Evolutionary conservation across 2,888 invertebrate genomes (phyloP), one percentile per base, ranked within the genome.

Genomic region (Orthosia cruda): DNA sequence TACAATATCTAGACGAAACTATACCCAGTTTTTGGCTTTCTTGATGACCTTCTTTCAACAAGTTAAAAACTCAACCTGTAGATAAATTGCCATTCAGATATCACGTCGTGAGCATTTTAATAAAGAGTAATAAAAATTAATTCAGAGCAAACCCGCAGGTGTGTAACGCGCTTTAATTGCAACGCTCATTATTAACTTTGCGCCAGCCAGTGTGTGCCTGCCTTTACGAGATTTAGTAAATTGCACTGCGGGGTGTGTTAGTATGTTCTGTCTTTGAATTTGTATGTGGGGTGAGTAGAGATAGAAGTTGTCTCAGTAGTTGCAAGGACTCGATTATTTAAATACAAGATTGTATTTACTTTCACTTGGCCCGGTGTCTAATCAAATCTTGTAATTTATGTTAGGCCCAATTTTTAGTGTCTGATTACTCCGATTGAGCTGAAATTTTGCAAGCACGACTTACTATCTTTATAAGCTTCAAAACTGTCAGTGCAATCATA

Each of bases 91-190:
- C 61, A 63, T 66, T 55, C 9, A 71, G 32, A 71, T 57, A 54
- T 49, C 59, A 70, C 55, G 61, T 49, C 71, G 52, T 72, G 63
- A 67, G 58, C 59, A 70, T 58, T 78, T 72, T 74, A 81, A 57
- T 81, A 65, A 83, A 85, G 84, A 76, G 67, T 71, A 77, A 74
- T 82, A 72, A 87, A 85, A 85, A 74, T 76, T 67, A 78, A 82
- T 83, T 84, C 74, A 74, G 64, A 20, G 58, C 74, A 71, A 85
- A 77, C 82, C 76, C 81, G 71, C 85, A 86, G 88, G 88, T 86
- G 79, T 84, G 77, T 70, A 49, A 61, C 69, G 75, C 59, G 77
- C 82, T 84, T 84, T 90, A 90, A 89, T 89, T 89, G 88, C 85
- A 71, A 64, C 66, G 69, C 83, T 77, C 79, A 80, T 87, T 84